Base-by-base conservation (phyloP, 2,113 vertebrate genomes). In the Sinocyclocheilus rhinocerous region DNA sequence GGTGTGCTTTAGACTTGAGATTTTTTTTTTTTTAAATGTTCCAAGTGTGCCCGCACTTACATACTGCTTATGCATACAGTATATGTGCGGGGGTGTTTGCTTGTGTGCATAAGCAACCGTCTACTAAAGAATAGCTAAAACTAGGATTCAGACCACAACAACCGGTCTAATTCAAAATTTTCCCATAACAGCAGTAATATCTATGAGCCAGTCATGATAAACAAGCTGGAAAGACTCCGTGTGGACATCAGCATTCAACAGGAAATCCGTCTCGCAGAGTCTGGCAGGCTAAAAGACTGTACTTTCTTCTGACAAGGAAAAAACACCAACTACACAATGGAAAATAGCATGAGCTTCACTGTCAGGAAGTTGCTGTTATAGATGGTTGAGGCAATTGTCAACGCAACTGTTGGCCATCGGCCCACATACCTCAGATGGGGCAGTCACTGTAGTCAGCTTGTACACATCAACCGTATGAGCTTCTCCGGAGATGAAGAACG, bases 81-180 rank as follows among this genome's bases (percentile, higher is more conserved):
- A 61, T 76, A 85, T 70, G 73, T 7, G 18, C 24, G 77, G 36
- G 36, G 84, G 81, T 76, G 73, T 81, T 48, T 76, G 11, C 39
- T 20, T 85, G 52, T 85, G 76, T 85, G 36, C 75, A 84, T 85
- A 70, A 81, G 73, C 50, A 65, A 72, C 24, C 33, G 69, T 73
- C 72, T 78, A 42, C 29, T 48, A 48, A 22, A 36, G 18, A 12
- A 29, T 7, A 22, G n/a, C 59, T 50, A 67, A 69, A 69, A 50
- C 24, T 81, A 52, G 36, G 22, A 81, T 81, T 42, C 15, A 50
- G 39, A 81, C 61, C 24, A 18, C 48, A 42, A 29, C 79, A 81
- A 12, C 7, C 1, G n/a, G n/a, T 67, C 79, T 22, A 36, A 48
- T 63, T 33, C 39, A 29, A 18, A 63, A 80, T 29, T 0, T 10